Evolutionary conservation across 2,888 invertebrate species (phyloP), one percentile per base, ranked within the genome.

Genomic region (Mythimna albipuncta): DNA sequence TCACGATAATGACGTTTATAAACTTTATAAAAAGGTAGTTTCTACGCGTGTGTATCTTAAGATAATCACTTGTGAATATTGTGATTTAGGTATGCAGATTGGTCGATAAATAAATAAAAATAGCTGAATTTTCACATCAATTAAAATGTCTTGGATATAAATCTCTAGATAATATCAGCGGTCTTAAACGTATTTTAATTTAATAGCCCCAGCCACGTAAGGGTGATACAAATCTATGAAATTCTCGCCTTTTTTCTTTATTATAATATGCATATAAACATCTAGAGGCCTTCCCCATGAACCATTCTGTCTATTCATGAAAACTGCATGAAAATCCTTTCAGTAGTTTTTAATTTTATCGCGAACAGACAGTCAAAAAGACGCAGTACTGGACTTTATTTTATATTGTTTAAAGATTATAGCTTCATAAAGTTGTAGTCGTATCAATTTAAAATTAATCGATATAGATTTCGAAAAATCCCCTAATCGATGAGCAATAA

Each of bases 21-120:
- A 64, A 64, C 32, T 52, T 11, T 61, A 70, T 79, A 64, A 26
- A 26, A 16, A 59, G 19, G 19, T 50, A 2, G 50, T 16, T 38
- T 47, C 44, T 13, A 47, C 44, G 44, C 44, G 44, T 47, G 4
- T 58, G 2, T 58, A 58, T 26, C 11, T 50, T 6, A 4, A n/a
- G 47, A 65, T 50, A 68, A 52, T 54, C 11, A 35, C 52, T 52
- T 26, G 6, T 44, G 5, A 41, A 58, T 61, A 62, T 26, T 16
- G 26, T 57, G 0, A 44, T 10, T 44, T 44, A 13, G 11, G 16
- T 59, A 57, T 41, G 63, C 41, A 54, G 44, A 79, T 67, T 65
- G 58, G 2, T 11, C 32, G 47, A 63, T 69, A 64, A 41, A 11
- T 19, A 4, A 9, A 59, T n/a, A 13, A 64, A 66, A 66, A 50